Base-by-base conservation (phyloP, 2,113 vertebrate species). In the Gasterosteus aculeatus region DNA sequence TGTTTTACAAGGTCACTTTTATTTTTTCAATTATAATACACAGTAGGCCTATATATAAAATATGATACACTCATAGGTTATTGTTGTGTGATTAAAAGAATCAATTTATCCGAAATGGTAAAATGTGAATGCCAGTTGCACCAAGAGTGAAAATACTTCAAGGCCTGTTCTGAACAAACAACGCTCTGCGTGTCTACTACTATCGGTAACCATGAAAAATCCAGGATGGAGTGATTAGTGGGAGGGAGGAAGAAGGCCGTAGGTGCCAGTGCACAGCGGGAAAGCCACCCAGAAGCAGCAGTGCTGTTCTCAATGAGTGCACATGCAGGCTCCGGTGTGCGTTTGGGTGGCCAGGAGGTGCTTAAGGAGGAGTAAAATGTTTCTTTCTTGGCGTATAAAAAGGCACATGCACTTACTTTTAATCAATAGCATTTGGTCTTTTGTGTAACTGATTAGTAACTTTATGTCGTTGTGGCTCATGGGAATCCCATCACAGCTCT, bases 221-320 rank as follows among this genome's bases (percentile, higher is more conserved):
- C 49, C 60, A 85, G 12, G 59, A 78, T 86, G 82, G 88, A 87
- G 68, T 59, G 57, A 87, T 86, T 87, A 89, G 81, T 44, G 67
- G n/a, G 16, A 26, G 54, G 65, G 71, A 74, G 47, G 57, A 29
- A 81, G 66, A 78, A 70, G 66, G 59, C 42, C 0, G 7, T 69
- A 51, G 61, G 69, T 79, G 83, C 79, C 62, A 78, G 54, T 39
- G 61, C 14, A n/a, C 31, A 19, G 46, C 35, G 41, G 60, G 71
- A 64, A 44, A 76, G 61, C 88, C 88, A 90, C 85, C 85, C 83
- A 87, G 83, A 69, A 82, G 80, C 57, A 64, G 3, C 14, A 42
- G 57, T 68, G 39, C 44, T 77, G 71, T 63, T 72, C 58, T 71
- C 38, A 64, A 18, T 33, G n/a, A 58, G 56, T 16, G 41, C 60